phyloP scores from a whole-genome alignment of 2,797 vertebrate genomes.

The Spinus pinus region DNA sequence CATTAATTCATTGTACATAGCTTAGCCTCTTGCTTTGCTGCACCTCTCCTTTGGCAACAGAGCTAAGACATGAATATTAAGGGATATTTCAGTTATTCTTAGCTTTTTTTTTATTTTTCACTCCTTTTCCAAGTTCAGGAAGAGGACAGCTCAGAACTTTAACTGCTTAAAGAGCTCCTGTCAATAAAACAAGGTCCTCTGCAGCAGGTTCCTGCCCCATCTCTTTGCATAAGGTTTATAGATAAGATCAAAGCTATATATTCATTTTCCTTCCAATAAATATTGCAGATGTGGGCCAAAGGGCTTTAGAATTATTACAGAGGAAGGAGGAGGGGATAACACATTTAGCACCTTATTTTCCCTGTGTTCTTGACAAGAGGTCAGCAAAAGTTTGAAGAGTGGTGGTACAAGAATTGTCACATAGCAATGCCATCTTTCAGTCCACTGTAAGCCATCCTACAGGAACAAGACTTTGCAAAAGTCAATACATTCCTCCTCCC shows the following conservation, averaged over 20 bases:
- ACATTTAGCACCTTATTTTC: background rate
- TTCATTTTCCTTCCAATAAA: background rate
- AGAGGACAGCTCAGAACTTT: background rate
- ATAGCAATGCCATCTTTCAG: background rate
- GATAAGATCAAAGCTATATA: background rate
- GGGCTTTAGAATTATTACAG: background rate
- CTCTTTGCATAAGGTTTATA: background rate
- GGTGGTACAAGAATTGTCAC: background rate
- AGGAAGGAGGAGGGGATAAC: background rate
- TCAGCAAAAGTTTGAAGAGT: background rate
- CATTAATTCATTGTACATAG: background rate
- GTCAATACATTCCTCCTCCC: background rate
- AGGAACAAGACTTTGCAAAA: background rate
- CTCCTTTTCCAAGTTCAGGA: background rate
- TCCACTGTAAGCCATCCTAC: background rate
- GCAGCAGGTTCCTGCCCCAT: background rate
- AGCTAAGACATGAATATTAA: background rate
- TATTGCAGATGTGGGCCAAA: background rate
- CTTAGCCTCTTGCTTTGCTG: background rate
- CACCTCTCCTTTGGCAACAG: background rate
- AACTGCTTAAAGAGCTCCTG: background rate
- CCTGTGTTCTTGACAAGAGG: background rate
- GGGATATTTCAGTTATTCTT: background rate
- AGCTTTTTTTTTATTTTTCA: background rate
- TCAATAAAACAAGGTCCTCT: background rate